Evolutionary conservation across 2,113 vertebrate species (phyloP).

Genomic region (Sus scrofa): DNA sequence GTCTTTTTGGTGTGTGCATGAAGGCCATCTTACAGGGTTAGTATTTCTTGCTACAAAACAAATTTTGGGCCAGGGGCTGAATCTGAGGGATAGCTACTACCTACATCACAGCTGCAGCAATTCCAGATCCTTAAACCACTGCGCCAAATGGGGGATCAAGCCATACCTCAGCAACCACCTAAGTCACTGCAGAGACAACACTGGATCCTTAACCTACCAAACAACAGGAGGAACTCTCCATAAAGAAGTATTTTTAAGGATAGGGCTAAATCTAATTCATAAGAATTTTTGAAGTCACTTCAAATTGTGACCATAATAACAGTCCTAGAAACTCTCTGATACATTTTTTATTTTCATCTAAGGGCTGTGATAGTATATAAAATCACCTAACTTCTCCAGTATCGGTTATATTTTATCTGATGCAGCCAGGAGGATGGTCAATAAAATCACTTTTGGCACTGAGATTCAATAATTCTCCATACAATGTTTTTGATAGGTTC

Average conservation of each 20-base stretch:
- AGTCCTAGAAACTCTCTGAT: not conserved
- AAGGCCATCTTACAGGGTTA: not conserved
- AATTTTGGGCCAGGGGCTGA: not conserved
- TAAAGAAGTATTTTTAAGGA: constrained; percentile 22
- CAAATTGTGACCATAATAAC: constrained; percentile 7
- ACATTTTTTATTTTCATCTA: not conserved
- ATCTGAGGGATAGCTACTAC: no score
- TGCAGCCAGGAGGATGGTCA: not conserved
- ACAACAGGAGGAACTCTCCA: no score
- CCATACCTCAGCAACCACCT: no score
- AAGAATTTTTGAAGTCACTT: not conserved
- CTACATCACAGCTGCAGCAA: no score
- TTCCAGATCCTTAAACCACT: no score
- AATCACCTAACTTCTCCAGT: not conserved
- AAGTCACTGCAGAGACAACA: no score
- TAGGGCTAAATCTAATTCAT: constrained; percentile 4
- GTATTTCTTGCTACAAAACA: not conserved
- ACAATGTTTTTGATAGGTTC: not conserved
- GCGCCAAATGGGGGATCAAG: no score
- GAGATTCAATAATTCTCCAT: constrained; percentile 1
- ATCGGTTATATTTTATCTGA: not conserved
- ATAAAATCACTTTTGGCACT: not conserved
- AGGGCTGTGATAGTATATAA: not conserved
- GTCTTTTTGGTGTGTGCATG: not conserved
- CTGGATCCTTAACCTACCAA: no score